phyloP scores from a whole-genome alignment of 2,113 vertebrate genomes.

The Gavialis gangeticus region DNA sequence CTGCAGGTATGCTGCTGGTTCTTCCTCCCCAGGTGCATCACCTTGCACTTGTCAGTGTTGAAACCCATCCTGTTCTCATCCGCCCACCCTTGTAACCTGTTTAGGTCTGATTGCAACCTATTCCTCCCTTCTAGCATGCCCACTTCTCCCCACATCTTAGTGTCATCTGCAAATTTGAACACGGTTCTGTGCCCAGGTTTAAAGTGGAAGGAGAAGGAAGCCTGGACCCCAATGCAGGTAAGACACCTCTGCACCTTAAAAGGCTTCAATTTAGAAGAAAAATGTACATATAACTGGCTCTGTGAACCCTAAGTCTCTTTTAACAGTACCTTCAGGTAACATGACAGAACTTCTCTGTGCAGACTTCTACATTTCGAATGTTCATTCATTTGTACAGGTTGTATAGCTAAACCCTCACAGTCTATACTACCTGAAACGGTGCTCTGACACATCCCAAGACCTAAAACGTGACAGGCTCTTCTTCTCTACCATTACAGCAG shows the following conservation, averaged over 20 bases:
- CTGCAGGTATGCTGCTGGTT: no score
- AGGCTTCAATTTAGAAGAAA: not conserved
- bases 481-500: not conserved
- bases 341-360: not conserved
- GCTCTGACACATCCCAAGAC: not conserved
- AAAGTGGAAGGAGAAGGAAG: no score
- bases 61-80: no score
- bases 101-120: no score
- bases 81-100: no score
- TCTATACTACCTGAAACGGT: not conserved
- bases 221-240: not conserved
- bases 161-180: no score
- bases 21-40: no score
- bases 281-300: not conserved
- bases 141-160: no score
- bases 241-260: not conserved
- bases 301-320: not conserved
- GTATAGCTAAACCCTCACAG: not conserved
- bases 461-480: not conserved
- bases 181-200: no score
- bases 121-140: no score
- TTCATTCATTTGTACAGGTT: not conserved
- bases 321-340: not conserved
- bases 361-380: not conserved
- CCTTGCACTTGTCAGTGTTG: no score